Base-by-base conservation (phyloP, 2,888 invertebrate genomes). In the Tetrapedia diversipes region DNA sequence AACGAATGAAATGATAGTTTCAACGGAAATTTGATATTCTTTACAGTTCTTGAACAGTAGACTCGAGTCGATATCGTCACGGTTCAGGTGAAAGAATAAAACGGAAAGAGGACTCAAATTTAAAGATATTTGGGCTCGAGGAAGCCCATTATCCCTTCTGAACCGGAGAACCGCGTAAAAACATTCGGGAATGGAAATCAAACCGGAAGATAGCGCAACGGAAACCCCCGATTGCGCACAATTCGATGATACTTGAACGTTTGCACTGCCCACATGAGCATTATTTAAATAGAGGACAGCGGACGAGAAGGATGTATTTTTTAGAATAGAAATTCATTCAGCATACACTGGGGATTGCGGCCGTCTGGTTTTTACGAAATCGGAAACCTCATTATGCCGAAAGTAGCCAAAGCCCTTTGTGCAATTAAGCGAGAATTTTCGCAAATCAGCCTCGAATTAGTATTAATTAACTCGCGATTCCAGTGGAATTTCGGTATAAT, bases 351-450 rank as follows among this genome's bases (percentile, higher is more conserved):
- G 45, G 22, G 22, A 14, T 45, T 34, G 19, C 24, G n/a, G 49
- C 14, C 8, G 51, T 51, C 27, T 14, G 22, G 59, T 45, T 77
- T 65, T 65, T 39, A 19, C 45, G 29, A 34, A 72, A 63, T 54
- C n/a, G 56, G 47, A 53, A 69, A 71, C 59, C 45, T 69, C 69
- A 69, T 65, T 34, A 69, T 37, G 61, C 27, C 16, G 51, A 32
- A 77, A 64, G 61, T 66, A 72, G 41, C 64, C 64, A 27, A 37
- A 63, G 37, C 72, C 61, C 77, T 79, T 79, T 79, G 79, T 77
- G 61, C 77, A 79, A 79, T 79, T 79, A 77, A 66, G 51, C 61
- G 64, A 66, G 63, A 77, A 79, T 79, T 79, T 68, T 77, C 72
- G 65, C 64, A 57, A 60, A 65, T 79, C 77, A 69, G 60, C 24